These are phyloP conservation scores for Neolamprologus sp. DNA, from an alignment of 2,113 vertebrate genomes.

Conservation along the genomic window DNA sequence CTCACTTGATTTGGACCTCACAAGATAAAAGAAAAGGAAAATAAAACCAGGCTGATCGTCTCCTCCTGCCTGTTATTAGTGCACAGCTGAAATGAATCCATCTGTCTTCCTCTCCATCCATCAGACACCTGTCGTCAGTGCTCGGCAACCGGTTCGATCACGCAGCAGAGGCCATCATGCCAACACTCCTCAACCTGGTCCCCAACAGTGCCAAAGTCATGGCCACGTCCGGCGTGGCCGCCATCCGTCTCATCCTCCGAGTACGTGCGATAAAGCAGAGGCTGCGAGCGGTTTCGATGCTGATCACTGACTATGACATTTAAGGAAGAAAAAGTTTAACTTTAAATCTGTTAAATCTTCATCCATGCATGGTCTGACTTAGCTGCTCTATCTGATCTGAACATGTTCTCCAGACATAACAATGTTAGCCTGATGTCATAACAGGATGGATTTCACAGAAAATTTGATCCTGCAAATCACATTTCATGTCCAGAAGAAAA, in stretches of 20 bases:
- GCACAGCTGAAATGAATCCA: background rate
- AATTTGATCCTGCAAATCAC: background rate
- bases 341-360: background rate
- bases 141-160: conserved; percentile 91
- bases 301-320: background rate
- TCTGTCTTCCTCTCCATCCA: background rate
- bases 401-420: background rate
- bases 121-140: conserved; percentile 86
- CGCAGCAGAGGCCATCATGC: conserved; percentile 88
- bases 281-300: background rate
- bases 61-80: background rate
- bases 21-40: background rate
- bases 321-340: background rate
- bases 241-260: conserved; percentile 87
- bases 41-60: background rate
- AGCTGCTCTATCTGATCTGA: background rate
- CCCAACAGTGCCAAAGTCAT: conserved; percentile 94
- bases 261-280: conserved; percentile 60
- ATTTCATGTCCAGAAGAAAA: background rate
- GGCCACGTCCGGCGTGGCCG: conserved; percentile 87
- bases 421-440: background rate
- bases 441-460: background rate
- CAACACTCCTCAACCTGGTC: conserved; percentile 86
- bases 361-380: background rate
- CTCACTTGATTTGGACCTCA: background rate